Evolutionary conservation across 1,140 invertebrate genomes (phyloP).

Genomic region (Lanistes nyassanus): DNA sequence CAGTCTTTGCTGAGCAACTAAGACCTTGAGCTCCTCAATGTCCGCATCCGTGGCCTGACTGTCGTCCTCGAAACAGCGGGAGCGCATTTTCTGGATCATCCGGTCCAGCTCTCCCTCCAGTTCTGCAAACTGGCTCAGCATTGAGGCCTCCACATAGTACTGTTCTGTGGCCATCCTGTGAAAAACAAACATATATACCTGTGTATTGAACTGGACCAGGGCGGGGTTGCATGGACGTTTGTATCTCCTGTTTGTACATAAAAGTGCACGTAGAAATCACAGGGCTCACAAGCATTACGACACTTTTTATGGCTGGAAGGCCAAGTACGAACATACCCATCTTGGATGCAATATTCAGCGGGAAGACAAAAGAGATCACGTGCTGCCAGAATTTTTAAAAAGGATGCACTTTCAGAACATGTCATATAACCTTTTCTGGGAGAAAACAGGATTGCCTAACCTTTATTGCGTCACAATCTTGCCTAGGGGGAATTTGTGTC

Average conservation of each 20-base stretch:
- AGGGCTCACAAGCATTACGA: too few species aligned
- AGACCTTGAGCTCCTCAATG: not conserved
- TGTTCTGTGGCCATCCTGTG: not conserved
- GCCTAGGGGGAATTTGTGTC: not conserved
- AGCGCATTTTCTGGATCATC: not conserved
- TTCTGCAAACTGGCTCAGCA: not conserved
- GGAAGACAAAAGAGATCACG: not conserved
- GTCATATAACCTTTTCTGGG: not conserved
- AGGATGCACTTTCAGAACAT: not conserved
- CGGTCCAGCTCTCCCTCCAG: not conserved
- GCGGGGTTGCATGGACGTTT: too few species aligned
- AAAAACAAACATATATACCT: too few species aligned
- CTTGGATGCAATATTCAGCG: too few species aligned
- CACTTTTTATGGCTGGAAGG: too few species aligned
- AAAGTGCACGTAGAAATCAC: too few species aligned
- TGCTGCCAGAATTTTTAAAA: not conserved
- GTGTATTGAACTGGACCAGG: too few species aligned
- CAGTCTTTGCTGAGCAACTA: constrained; percentile 3
- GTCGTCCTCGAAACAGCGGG: not conserved
- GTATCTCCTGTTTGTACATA: too few species aligned
- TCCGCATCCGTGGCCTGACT: not conserved
- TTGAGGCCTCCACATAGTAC: not conserved
- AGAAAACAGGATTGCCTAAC: too few species aligned
- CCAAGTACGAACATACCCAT: too few species aligned
- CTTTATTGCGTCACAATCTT: too few species aligned